Conservation (phyloP, 2,797 vertebrate species). For the Amblyraja radiata region DNA sequence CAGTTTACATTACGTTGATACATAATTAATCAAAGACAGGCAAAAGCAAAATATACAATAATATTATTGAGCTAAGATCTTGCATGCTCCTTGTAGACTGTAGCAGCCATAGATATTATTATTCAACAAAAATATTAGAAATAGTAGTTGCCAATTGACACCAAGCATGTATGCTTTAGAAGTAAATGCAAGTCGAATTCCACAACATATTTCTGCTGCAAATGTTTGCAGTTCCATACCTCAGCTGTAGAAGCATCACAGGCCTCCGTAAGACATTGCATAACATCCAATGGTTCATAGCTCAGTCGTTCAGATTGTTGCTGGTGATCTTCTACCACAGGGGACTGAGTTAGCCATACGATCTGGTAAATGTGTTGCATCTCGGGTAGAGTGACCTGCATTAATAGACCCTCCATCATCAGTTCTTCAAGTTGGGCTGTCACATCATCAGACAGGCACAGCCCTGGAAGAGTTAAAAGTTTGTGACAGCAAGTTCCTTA, state of each 20-base stretch:
- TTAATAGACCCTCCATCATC: constrained; percentile 90
- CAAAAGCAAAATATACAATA: neutral
- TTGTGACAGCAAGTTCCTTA: neutral
- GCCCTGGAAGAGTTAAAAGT: constrained; percentile 53
- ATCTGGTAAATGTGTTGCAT: constrained; percentile 85
- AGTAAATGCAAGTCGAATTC: neutral
- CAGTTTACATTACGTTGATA: too few relatives aligned
- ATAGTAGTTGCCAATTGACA: neutral
- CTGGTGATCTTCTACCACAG: constrained; percentile 40
- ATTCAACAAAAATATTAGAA: neutral
- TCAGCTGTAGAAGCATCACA: neutral
- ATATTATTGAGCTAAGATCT: neutral
- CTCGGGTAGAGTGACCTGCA: constrained; percentile 91
- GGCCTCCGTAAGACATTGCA: constrained; percentile 6
- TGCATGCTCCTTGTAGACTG: neutral
- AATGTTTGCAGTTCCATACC: neutral
- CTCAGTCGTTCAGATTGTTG: neutral
- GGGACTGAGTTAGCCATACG: constrained; percentile 67
- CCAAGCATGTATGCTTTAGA: neutral
- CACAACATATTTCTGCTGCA: neutral
- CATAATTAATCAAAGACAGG: neutral
- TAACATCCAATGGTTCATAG: constrained; percentile 2
- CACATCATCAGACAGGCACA: constrained; percentile 46
- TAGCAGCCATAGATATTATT: neutral
- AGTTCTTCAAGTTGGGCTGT: constrained; percentile 79